Conservation (phyloP, 2,113 vertebrate species). For the Leucopsar rothschildi region DNA sequence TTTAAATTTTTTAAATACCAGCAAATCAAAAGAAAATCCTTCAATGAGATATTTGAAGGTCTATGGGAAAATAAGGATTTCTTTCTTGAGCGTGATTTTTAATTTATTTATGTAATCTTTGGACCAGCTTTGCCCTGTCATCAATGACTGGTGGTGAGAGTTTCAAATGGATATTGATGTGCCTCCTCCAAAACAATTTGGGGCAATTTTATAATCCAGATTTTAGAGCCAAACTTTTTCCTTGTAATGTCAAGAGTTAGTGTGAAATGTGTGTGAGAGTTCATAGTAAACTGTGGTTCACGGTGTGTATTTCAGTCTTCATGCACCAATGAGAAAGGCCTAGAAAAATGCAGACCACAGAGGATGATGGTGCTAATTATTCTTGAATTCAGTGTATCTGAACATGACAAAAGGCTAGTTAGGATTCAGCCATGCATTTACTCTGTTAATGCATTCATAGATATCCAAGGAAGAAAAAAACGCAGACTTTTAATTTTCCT, state of each 20-base stretch:
- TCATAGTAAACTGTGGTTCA: neutral
- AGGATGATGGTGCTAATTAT: conserved; percentile 31
- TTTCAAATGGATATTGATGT: neutral
- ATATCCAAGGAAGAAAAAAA: conserved; percentile 17
- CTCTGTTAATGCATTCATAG: conserved; percentile 49
- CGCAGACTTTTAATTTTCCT: conserved; percentile 68
- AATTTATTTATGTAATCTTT: neutral
- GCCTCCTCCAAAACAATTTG: neutral
- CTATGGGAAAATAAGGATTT: neutral
- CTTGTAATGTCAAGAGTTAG: neutral
- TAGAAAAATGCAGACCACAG: neutral
- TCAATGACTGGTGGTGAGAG: neutral
- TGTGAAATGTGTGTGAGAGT: neutral
- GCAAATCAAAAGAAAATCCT: neutral
- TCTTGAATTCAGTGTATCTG: conserved; percentile 11
- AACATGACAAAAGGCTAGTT: conserved; percentile 54
- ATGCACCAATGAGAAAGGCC: conserved; percentile 15
- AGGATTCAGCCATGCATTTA: conserved; percentile 48
- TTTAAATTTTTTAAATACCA: neutral
- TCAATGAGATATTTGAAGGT: neutral
- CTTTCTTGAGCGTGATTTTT: neutral
- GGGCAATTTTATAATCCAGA: neutral
- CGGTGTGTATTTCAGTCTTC: conserved; percentile 19
- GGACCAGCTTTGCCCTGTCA: neutral
- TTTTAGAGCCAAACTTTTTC: neutral